Conservation (phyloP, 2,797 vertebrate genomes). For the Ctenopoma multispine region DNA sequence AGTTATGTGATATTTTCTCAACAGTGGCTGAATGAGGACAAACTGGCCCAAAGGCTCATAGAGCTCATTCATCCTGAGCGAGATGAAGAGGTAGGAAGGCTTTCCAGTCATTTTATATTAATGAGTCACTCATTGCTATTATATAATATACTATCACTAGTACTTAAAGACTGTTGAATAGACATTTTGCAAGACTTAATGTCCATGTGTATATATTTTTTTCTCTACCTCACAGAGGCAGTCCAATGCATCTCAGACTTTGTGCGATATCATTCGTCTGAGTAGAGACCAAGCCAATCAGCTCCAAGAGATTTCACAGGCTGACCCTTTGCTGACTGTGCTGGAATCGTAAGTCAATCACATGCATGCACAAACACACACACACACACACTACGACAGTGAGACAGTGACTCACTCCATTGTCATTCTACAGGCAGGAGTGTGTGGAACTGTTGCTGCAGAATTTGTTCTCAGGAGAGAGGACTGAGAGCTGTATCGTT, state of each 20-base stretch:
- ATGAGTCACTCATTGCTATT: neutral
- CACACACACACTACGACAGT: neutral
- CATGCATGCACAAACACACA: neutral
- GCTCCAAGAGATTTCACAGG: constrained; percentile 91
- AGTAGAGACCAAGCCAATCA: constrained; percentile 96
- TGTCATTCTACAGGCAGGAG: constrained; percentile 87
- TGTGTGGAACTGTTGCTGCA: constrained; percentile 93
- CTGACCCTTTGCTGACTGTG: constrained; percentile 91
- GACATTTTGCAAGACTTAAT: neutral
- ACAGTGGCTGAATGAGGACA: constrained; percentile 96
- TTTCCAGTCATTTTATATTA: neutral
- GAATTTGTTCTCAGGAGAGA: constrained; percentile 94
- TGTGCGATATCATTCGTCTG: constrained; percentile 95
- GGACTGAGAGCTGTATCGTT: constrained; percentile 91
- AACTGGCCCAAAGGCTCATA: constrained; percentile 92
- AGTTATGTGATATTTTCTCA: constrained; percentile 23
- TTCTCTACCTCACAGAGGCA: constrained; percentile 79
- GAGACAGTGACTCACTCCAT: neutral
- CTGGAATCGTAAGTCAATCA: constrained; percentile 93
- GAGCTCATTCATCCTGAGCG: constrained; percentile 92
- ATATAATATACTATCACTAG: neutral
- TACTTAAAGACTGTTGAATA: neutral
- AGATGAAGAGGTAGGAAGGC: constrained; percentile 90
- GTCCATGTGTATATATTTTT: neutral
- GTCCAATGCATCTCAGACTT: constrained; percentile 96